phyloP scores from a whole-genome alignment of 2,888 invertebrate species.

The Cheiracanthium punctorium region DNA sequence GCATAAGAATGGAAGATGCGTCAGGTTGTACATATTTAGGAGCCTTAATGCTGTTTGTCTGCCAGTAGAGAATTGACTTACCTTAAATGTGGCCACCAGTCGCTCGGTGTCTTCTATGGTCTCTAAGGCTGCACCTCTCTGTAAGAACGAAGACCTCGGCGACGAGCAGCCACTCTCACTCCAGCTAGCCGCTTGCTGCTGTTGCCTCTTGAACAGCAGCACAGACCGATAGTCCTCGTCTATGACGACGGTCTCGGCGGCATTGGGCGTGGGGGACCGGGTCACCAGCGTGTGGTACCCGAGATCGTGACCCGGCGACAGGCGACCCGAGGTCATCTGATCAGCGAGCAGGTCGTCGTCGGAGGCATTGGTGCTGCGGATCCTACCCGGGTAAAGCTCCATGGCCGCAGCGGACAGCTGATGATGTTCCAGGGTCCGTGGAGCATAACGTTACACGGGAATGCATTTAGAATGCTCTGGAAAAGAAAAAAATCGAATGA shows the following conservation, averaged over 20 bases:
- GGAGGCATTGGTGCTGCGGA: constrained; percentile 4
- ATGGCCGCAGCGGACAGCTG: constrained; percentile 18
- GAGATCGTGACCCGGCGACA: constrained; percentile 85
- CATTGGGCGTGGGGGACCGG: constrained; percentile 64
- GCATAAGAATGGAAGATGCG: too few species aligned
- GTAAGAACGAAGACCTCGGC: constrained; percentile 9
- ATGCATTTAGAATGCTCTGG: constrained; percentile 29
- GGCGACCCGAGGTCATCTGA: constrained; percentile 40
- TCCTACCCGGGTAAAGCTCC: constrained; percentile 57
- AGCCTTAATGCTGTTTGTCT: too few species aligned
- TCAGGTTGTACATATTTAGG: too few species aligned
- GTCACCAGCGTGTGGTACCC: constrained; percentile 85
- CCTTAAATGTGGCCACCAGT: constrained; percentile 61
- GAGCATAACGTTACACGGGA: constrained; percentile 26
- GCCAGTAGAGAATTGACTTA: constrained; percentile 7
- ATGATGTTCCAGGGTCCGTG: neutral
- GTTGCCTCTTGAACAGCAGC: constrained; percentile 26
- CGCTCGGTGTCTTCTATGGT: constrained; percentile 49
- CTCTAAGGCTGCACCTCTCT: neutral
- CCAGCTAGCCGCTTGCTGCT: constrained; percentile 6
- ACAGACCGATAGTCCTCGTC: constrained; percentile 21
- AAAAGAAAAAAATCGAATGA: neutral
- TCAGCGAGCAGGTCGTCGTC: constrained; percentile 28
- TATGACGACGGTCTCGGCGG: constrained; percentile 3
- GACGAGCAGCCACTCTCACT: constrained; percentile 12